Evolutionary conservation across 2,113 vertebrate genomes (phyloP).

Genomic region (Syngnathus typhle): DNA sequence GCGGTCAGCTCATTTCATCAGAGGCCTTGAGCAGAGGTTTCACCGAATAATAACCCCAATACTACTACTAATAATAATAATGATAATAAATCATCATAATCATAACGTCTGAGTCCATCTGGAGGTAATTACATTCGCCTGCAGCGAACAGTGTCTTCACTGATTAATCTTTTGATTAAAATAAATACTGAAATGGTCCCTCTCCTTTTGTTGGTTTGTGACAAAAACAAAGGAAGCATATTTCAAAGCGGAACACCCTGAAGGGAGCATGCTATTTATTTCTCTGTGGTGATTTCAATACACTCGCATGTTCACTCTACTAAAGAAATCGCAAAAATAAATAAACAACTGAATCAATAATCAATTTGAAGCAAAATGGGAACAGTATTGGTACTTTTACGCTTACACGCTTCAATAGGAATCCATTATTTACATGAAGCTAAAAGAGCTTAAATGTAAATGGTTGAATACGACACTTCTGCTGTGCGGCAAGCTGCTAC

Average conservation of each 20-base stretch:
- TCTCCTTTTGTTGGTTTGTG: neutral
- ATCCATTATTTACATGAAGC: neutral
- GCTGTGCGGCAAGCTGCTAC: neutral
- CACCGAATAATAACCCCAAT: constrained; percentile 15
- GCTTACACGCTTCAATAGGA: neutral
- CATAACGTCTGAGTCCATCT: constrained; percentile 10
- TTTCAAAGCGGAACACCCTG: neutral
- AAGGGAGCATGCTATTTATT: neutral
- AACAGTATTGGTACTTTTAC: neutral
- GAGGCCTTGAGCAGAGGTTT: constrained; percentile 3
- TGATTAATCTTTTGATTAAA: constrained; percentile 1
- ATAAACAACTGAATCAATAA: neutral
- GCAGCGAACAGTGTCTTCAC: neutral
- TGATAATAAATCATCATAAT: neutral
- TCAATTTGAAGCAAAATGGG: neutral
- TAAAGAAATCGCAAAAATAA: neutral
- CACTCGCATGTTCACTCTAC: neutral
- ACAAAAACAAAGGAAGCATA: neutral
- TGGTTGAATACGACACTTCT: neutral
- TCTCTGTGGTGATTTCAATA: neutral
- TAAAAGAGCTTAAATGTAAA: neutral
- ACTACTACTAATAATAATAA: neutral
- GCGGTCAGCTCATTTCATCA: constrained; percentile 25
- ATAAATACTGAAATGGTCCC: neutral
- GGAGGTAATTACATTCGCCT: constrained; percentile 7